phyloP scores from a whole-genome alignment of 2,888 invertebrate genomes.

The Perizoma flavofasciatum region DNA sequence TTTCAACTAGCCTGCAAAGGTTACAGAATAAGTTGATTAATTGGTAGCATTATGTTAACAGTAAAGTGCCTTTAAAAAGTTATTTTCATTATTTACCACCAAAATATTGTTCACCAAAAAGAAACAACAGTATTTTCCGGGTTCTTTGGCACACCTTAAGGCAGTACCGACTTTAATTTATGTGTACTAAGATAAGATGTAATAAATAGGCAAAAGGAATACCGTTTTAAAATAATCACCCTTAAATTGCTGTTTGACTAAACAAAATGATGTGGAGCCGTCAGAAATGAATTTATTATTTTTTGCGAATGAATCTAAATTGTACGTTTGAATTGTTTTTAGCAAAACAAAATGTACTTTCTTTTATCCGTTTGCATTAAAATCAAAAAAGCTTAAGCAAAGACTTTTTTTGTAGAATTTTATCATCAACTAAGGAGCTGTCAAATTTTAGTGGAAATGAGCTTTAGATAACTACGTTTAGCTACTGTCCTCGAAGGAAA shows the following conservation, averaged over 20 bases:
- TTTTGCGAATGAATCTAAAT: not conserved
- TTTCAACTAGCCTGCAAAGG: no score
- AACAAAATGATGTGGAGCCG: slow-evolving; percentile 36
- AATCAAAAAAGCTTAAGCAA: no score
- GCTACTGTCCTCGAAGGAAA: no score
- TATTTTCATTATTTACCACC: slow-evolving; percentile 17
- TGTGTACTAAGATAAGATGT: slow-evolving; percentile 58
- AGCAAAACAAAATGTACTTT: no score
- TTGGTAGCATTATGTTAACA: no score
- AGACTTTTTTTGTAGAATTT: no score
- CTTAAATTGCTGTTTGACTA: slow-evolving; percentile 52
- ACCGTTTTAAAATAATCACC: slow-evolving; percentile 63
- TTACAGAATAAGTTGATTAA: no score
- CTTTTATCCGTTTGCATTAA: no score
- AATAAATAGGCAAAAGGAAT: slow-evolving; percentile 61
- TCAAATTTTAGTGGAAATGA: no score
- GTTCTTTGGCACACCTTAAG: slow-evolving; percentile 40
- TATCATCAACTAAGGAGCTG: no score
- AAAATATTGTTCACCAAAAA: slow-evolving; percentile 21
- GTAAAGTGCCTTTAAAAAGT: slow-evolving; percentile 5
- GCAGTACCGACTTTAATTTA: slow-evolving; percentile 52
- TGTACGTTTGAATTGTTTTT: no score
- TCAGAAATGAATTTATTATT: not conserved
- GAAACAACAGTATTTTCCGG: slow-evolving; percentile 26
- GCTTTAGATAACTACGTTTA: no score